phyloP scores from a whole-genome alignment of 2,888 invertebrate genomes.

The Papilio protenor region DNA sequence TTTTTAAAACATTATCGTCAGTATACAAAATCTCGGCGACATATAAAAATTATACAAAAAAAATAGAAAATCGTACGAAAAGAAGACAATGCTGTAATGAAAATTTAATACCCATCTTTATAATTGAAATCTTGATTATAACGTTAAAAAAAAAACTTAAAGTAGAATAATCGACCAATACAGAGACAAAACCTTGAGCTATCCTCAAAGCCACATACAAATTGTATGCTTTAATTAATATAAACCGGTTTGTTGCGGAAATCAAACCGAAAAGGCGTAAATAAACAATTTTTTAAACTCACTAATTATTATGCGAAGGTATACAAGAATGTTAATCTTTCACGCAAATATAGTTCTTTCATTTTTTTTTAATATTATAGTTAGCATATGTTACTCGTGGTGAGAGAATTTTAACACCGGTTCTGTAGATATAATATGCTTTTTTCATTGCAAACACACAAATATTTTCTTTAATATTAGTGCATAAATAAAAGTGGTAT shows the following conservation, averaged over 20 bases:
- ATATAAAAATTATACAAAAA: neutral
- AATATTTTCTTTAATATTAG: too few relatives aligned
- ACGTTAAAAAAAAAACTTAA: neutral
- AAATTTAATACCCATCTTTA: neutral
- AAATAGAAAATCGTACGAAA: neutral
- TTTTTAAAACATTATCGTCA: neutral
- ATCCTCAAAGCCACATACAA: neutral
- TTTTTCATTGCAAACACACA: too few relatives aligned
- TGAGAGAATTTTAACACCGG: too few relatives aligned
- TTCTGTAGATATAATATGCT: too few relatives aligned
- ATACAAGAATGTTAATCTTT: neutral
- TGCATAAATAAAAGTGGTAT: too few relatives aligned
- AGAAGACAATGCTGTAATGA: neutral
- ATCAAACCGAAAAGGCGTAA: neutral
- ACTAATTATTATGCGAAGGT: neutral
- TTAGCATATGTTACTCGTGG: too few relatives aligned
- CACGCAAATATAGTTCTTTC: neutral
- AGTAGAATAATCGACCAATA: neutral
- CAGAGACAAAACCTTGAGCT: neutral
- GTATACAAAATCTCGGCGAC: neutral
- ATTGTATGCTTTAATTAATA: slow-evolving; percentile 1
- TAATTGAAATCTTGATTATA: neutral
- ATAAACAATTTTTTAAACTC: neutral
- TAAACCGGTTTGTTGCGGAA: neutral
- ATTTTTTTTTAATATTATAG: too few relatives aligned